Base-by-base conservation (phyloP, 2,113 vertebrate species). In the Scatophagus argus region DNA sequence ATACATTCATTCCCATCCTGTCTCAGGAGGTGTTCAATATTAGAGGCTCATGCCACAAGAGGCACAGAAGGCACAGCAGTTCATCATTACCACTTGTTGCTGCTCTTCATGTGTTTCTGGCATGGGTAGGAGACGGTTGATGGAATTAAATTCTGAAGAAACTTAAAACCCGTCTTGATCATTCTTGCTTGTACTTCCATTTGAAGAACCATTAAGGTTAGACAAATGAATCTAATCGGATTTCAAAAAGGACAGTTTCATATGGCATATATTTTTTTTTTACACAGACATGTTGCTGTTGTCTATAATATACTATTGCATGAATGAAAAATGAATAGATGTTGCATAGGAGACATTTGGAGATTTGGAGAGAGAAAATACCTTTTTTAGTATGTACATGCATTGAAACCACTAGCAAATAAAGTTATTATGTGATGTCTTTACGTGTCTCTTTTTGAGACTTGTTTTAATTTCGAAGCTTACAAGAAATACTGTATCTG, bases 1-100 rank as follows among this genome's bases (percentile, higher is more conserved):
- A 66, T 21, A 58, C 55, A 7, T n/a, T 44, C 7, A 38, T 39
- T 77, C 17, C 59, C 36, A 54, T 60, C 46, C 43, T 43, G 49
- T 68, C 31, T 60, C 59, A 43, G n/a, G 32, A 73, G 72, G 19
- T 8, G 55, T 54, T 83, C 60, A 8, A 64, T 64, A 59, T 31
- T 5, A n/a, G 49, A 59, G 68, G 27, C 29, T 70, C 79, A 31
- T 38, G 61, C 41, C 41, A 14, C 17, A 44, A 27, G 54, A 60
- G 36, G 23, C 2, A 34, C 38, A 54, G 55, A 46, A 19, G 51
- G n/a, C 39, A 13, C 21, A 36, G 54, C 51, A 39, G 2, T 72
- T 43, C 41, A 59, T 51, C 43, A 36, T 17, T n/a, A 19, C 11
- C 16, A 1, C 5, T 1, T 60, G 23, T 21, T 62, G 27, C 25